A percentile compares a stretch with the other conserved stretches of the same genome.
These are phyloP conservation scores for Anguilla megastoma DNA, from an alignment of 2,797 vertebrate species.

Conservation along the genomic window DNA sequence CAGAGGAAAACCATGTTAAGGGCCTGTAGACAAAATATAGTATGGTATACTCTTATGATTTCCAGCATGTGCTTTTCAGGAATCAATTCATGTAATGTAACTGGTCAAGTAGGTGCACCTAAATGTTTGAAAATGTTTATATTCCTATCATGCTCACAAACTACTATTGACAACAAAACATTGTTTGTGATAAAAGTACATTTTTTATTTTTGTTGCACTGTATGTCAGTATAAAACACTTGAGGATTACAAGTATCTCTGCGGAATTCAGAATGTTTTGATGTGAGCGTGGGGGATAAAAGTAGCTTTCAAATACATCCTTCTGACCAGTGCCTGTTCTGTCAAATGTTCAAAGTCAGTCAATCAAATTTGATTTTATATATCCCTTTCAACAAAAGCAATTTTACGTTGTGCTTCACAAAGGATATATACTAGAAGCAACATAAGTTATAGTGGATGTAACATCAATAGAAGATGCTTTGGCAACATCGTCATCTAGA, in stretches of 20 bases:
- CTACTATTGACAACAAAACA: neutral
- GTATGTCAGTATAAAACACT: neutral
- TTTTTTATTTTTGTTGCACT: neutral
- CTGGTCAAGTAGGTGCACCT: neutral
- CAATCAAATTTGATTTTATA: neutral
- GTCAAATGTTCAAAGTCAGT: slow-evolving; percentile 1
- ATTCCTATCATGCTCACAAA: neutral
- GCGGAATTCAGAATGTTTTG: neutral
- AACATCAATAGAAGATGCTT: neutral
- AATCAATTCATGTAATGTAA: neutral
- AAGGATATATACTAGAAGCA: neutral
- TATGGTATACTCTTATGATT: neutral
- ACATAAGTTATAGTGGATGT: neutral
- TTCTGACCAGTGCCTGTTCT: neutral
- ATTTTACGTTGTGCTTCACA: neutral
- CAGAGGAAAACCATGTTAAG: too few species aligned
- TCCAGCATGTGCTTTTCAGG: neutral
- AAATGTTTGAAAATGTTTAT: neutral
- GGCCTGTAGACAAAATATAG: neutral
- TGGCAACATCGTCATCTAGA: neutral
- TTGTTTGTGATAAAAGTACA: neutral
- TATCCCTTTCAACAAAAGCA: neutral
- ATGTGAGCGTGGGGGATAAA: neutral
- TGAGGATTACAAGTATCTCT: neutral
- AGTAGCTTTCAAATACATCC: neutral